A percentile compares a stretch with the other conserved stretches of the same genome.
phyloP scores from a whole-genome alignment of 2,888 invertebrate species.

The Oxycera nigricornis region DNA sequence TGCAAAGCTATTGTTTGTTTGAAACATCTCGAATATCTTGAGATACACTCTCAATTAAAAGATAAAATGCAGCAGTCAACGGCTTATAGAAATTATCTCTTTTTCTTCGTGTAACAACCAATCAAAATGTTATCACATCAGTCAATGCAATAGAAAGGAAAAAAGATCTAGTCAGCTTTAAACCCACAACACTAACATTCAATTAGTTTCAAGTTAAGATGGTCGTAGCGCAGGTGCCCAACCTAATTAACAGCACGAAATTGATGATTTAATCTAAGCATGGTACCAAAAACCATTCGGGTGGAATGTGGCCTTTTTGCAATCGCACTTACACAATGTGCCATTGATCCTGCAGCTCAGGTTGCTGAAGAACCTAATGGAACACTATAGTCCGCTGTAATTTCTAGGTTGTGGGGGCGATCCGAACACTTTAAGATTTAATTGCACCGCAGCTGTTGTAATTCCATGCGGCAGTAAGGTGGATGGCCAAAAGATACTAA shows the following conservation, averaged over 20 bases:
- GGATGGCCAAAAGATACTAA: not conserved
- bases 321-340: not conserved
- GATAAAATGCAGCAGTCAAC: too few species aligned
- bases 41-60: too few species aligned
- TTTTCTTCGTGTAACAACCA: not conserved
- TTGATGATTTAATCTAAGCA: slow-evolving; percentile 23
- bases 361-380: not conserved
- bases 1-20: too few species aligned
- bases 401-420: slow-evolving; percentile 15
- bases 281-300: not conserved
- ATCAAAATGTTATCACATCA: slow-evolving; percentile 3
- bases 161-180: not conserved
- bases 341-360: not conserved
- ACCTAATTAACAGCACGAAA: slow-evolving; percentile 25
- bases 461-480: slow-evolving; percentile 1
- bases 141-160: not conserved
- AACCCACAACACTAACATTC: not conserved
- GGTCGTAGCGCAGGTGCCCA: slow-evolving; percentile 19
- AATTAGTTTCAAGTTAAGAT: not conserved
- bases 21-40: too few species aligned
- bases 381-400: not conserved
- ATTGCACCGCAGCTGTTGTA: not conserved
- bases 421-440: not conserved
- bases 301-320: not conserved
- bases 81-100: too few species aligned